A percentile compares a stretch with the other conserved stretches of the same genome.
Evolutionary conservation across 2,113 vertebrate genomes (phyloP).

Genomic region (Balaenoptera acutorostrata): DNA sequence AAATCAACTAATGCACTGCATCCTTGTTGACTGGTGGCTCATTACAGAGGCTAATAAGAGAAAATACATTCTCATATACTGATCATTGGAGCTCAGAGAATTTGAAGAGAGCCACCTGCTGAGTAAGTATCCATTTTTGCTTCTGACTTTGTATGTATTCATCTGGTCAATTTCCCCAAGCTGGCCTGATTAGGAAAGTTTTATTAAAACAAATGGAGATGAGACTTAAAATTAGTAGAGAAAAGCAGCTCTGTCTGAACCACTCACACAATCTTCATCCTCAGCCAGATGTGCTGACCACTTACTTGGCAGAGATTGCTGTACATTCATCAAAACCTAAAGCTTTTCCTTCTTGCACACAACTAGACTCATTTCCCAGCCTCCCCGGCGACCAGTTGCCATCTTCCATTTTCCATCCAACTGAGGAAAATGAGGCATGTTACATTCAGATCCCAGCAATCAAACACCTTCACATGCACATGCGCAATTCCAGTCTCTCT

Average conservation of each 20-base stretch:
- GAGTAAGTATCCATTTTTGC: slow-evolving; percentile 47
- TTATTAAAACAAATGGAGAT: slow-evolving; percentile 63
- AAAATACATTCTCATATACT: slow-evolving; percentile 37
- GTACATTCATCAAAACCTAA: background rate
- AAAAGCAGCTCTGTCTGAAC: background rate
- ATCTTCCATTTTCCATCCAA: background rate
- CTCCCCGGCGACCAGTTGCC: background rate
- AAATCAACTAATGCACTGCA: background rate
- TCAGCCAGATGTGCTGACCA: background rate
- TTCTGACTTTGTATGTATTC: slow-evolving; percentile 50
- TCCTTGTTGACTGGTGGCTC: slow-evolving; percentile 51
- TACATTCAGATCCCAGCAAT: background rate
- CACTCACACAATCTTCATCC: background rate
- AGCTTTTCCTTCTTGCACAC: background rate
- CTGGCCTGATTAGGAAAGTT: slow-evolving; percentile 33
- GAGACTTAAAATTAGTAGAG: slow-evolving; percentile 58
- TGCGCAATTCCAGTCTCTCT: background rate
- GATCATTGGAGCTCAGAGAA: slow-evolving; percentile 36
- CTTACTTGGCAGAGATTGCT: background rate
- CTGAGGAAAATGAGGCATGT: background rate
- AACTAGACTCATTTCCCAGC: background rate
- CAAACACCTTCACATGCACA: background rate
- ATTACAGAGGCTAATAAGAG: slow-evolving; percentile 61
- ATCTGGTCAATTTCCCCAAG: slow-evolving; percentile 46
- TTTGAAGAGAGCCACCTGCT: slow-evolving; percentile 30